A percentile compares a stretch with the other conserved stretches of the same genome.
Conservation (phyloP, 2,888 invertebrate genomes). For the Sinotaia quadrata region DNA sequence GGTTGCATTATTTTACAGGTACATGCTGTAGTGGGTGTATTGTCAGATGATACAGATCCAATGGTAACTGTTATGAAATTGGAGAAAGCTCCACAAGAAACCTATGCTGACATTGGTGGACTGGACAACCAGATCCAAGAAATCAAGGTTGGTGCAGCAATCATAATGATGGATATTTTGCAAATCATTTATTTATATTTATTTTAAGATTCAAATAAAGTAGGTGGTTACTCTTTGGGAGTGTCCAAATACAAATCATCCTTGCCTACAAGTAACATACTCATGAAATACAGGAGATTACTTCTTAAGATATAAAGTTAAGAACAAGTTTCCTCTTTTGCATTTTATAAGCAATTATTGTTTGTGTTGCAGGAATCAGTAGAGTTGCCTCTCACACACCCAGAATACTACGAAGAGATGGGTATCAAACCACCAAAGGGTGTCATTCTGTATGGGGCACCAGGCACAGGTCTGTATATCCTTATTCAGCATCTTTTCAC, state of each 20-base stretch:
- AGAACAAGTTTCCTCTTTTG: neutral
- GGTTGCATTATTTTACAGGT: slow-evolving; percentile 79
- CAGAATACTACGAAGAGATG: slow-evolving; percentile 99
- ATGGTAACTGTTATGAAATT: slow-evolving; percentile 99
- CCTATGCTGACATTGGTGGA: slow-evolving; percentile 98
- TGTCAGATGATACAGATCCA: slow-evolving; percentile 99
- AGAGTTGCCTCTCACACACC: slow-evolving; percentile 97
- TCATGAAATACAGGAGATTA: no score
- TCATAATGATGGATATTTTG: no score
- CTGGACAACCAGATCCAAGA: slow-evolving; percentile 97
- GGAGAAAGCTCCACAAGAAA: slow-evolving; percentile 99
- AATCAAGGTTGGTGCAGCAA: slow-evolving; percentile 79
- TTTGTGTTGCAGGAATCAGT: slow-evolving; percentile 84
- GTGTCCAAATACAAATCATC: no score
- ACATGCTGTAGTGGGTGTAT: slow-evolving; percentile 98
- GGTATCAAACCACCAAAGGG: slow-evolving; percentile 99
- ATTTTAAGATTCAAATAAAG: no score
- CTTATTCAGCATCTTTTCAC: no score
- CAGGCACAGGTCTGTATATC: slow-evolving; percentile 89
- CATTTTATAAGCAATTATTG: neutral
- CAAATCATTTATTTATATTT: no score
- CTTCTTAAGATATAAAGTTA: neutral
- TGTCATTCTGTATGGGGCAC: slow-evolving; percentile 97
- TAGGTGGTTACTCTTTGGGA: no score
- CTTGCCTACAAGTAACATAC: no score